Evolutionary conservation across 1,140 invertebrate species (phyloP), one percentile per base, ranked within the genome.

Genomic region (Hydropsyche tenuis): DNA sequence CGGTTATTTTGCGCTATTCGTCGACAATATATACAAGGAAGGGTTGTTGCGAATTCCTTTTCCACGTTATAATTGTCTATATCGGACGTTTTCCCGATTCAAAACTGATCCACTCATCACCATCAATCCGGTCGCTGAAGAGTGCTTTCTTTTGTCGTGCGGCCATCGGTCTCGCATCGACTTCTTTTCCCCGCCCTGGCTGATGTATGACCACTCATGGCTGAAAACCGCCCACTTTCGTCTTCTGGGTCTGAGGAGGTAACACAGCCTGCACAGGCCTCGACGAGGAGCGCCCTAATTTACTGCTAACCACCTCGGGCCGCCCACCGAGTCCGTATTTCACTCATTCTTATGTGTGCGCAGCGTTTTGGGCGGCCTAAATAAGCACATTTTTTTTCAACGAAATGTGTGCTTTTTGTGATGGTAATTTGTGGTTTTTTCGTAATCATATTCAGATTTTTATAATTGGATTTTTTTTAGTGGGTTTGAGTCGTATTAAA

Each of bases 1-100:
- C n/a, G 63, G 14, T 45, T 65, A 60, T 60, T 60, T 60, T 27
- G 56, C 56, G 56, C 56, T 23, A 60, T 60, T 60, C 56, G 56
- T 60, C 56, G 56, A 60, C 56, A 37, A 37, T 37, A 37, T 37
- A 37, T 9, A 37, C 30, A 3, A 3, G 30, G 30, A 37, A 37
- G 30, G 30, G 30, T 37, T 37, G 9, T 37, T 37, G 30, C 3
- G n/a, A n/a, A n/a, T n/a, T n/a, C n/a, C n/a, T n/a, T n/a, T n/a
- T n/a, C n/a, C n/a, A n/a, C n/a, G n/a, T n/a, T n/a, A n/a, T n/a
- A n/a, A n/a, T n/a, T n/a, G n/a, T n/a, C n/a, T n/a, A n/a, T n/a
- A n/a, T n/a, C n/a, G n/a, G n/a, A n/a, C n/a, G n/a, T n/a, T n/a
- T n/a, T n/a, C n/a, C n/a, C n/a, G n/a, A n/a, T n/a, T n/a, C n/a